These are phyloP conservation scores for Terrapene triunguis DNA, from an alignment of 2,113 vertebrate genomes.

Conservation along the genomic window DNA sequence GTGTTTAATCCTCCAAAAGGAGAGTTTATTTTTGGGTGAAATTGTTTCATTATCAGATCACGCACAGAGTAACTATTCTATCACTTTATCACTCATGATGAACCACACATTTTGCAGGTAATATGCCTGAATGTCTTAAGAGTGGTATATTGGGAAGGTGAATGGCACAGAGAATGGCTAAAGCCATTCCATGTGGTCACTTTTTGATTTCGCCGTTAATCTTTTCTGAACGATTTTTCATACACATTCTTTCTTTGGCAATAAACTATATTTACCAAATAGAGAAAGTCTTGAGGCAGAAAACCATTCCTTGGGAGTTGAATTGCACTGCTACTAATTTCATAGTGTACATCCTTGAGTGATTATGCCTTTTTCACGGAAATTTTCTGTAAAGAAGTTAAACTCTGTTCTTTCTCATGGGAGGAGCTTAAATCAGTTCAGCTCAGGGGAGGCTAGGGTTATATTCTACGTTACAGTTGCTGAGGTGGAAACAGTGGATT, in stretches of 20 bases:
- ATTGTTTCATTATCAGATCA: not conserved
- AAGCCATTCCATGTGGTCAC: not conserved
- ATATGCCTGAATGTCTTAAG: not conserved
- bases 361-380: not conserved
- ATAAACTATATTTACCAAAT: not conserved
- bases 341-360: rapidly evolving
- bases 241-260: not conserved
- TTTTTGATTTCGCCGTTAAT: not conserved
- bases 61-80: not conserved
- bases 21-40: not conserved
- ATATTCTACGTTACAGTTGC: not conserved
- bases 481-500: not conserved
- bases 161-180: not conserved
- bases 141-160: not conserved
- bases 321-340: not conserved
- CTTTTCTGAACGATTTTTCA: not conserved
- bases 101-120: not conserved
- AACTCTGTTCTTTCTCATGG: not conserved
- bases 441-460: not conserved
- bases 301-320: not conserved
- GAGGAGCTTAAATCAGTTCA: not conserved
- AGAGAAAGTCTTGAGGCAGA: rapidly evolving
- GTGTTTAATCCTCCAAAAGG: conserved; percentile 8
- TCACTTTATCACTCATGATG: not conserved
- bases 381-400: not conserved